Evolutionary conservation across 2,888 invertebrate genomes (phyloP).

Genomic region (Unio delphinus): DNA sequence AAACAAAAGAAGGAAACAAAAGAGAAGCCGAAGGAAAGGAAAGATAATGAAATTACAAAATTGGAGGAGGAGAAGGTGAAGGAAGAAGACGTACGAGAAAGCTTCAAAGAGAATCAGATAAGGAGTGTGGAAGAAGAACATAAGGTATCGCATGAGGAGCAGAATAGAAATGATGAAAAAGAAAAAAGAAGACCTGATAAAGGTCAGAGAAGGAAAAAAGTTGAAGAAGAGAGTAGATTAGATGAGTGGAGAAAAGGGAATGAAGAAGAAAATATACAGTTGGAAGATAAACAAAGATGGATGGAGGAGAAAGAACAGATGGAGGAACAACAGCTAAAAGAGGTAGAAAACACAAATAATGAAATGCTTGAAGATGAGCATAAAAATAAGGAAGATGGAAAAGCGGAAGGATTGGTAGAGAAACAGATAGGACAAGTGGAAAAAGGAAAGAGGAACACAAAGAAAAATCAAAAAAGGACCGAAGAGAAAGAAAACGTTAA

Average conservation of each 20-base stretch:
- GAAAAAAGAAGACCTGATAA: neutral
- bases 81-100: neutral
- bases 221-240: neutral
- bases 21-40: neutral
- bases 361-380: neutral
- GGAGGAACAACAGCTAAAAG: neutral
- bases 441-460: neutral
- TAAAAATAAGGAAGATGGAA: neutral
- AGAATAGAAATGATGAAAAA: too few species aligned
- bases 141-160: neutral
- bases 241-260: neutral
- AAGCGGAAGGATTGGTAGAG: neutral
- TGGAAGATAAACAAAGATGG: neutral
- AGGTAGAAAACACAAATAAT: neutral
- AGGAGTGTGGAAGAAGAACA: neutral
- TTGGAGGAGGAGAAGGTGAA: neutral
- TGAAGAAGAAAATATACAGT: neutral
- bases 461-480: neutral
- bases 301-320: neutral
- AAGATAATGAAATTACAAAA: neutral
- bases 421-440: slow-evolving; percentile 1
- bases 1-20: neutral
- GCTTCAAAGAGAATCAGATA: neutral
- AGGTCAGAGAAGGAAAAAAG: neutral
- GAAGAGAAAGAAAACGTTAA: neutral